Percentiles rank a stretch among this genome's conserved stretches.
These are phyloP conservation scores for Lysandra bellargus DNA, from an alignment of 2,888 invertebrate genomes.

Conservation along the genomic window DNA sequence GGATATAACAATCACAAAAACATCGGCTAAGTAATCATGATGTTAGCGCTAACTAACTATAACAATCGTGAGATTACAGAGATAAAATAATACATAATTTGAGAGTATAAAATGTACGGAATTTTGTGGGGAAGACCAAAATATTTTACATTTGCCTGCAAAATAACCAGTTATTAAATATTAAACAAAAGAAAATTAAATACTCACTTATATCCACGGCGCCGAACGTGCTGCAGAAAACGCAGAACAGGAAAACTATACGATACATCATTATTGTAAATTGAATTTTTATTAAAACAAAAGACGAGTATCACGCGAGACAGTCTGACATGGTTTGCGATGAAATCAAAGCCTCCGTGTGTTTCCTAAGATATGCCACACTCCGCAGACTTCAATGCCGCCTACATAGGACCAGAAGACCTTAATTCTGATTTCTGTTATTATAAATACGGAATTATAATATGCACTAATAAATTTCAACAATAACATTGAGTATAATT, in stretches of 20 bases:
- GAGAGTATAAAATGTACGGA: background rate
- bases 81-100: background rate
- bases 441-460: slow-evolving; percentile 4
- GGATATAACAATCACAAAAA: slow-evolving; percentile 1
- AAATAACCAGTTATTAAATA: background rate
- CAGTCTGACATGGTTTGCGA: slow-evolving; percentile 34
- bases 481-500: background rate
- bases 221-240: slow-evolving; percentile 50
- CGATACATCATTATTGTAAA: slow-evolving; percentile 36
- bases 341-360: slow-evolving; percentile 25
- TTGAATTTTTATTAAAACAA: background rate
- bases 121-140: background rate
- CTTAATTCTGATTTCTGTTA: background rate
- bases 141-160: background rate
- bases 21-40: slow-evolving; percentile 1
- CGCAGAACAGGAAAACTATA: slow-evolving; percentile 46
- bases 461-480: background rate
- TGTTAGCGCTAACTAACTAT: background rate
- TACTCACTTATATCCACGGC: slow-evolving; percentile 61
- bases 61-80: slow-evolving; percentile 11
- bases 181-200: background rate
- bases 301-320: slow-evolving; percentile 30
- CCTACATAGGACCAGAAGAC: slow-evolving; percentile 12
- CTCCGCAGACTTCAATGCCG: slow-evolving; percentile 51
- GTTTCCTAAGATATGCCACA: background rate